Percentiles rank a stretch among this genome's conserved stretches.
phyloP scores from a whole-genome alignment of 2,113 vertebrate genomes.

The Tretioscincus oriximinensis region DNA sequence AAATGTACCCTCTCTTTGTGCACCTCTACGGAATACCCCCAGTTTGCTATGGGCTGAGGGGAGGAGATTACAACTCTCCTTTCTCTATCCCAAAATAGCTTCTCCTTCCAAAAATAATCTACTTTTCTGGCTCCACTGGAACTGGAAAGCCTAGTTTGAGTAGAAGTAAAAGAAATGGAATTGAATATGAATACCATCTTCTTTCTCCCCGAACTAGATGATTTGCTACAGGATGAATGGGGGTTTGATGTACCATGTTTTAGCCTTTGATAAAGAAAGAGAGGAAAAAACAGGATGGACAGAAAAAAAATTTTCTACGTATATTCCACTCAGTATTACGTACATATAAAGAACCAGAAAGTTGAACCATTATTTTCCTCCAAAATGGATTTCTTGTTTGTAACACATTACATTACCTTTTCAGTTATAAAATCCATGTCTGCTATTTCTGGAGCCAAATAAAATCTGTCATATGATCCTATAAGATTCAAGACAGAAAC shows the following conservation, averaged over 20 bases:
- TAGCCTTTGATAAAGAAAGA: neutral
- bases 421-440: slow-evolving; percentile 82
- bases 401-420: slow-evolving; percentile 76
- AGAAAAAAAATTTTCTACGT: neutral
- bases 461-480: slow-evolving; percentile 82
- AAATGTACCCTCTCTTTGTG: too few relatives aligned
- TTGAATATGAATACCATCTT: neutral
- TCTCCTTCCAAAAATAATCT: neutral
- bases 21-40: too few relatives aligned
- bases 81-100: neutral
- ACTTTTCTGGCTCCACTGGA: too few relatives aligned
- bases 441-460: slow-evolving; percentile 85
- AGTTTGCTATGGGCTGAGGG: too few relatives aligned
- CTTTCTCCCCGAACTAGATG: neutral
- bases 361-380: neutral
- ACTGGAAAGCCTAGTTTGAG: too few relatives aligned
- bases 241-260: too few relatives aligned
- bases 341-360: neutral
- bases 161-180: neutral
- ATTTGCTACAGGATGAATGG: too few relatives aligned
- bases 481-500: slow-evolving; percentile 46
- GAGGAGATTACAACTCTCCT: too few relatives aligned
- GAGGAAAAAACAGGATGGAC: neutral
- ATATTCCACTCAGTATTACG: neutral
- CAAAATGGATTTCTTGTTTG: slow-evolving; percentile 20